phyloP scores from a whole-genome alignment of 2,797 vertebrate genomes.

The Lepilemur septentrionalis region DNA sequence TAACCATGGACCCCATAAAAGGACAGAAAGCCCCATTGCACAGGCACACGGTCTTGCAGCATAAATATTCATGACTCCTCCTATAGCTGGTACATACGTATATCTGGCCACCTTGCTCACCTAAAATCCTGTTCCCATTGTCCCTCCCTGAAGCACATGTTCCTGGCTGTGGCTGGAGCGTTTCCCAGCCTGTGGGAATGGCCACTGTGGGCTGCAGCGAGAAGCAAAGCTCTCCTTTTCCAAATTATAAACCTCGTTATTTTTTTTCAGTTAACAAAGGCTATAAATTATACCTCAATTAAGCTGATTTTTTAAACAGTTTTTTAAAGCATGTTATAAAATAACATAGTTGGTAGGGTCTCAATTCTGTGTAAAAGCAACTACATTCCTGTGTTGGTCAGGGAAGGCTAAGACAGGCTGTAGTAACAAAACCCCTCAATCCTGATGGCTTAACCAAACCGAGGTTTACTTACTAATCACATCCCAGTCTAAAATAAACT shows the following conservation, averaged over 20 bases:
- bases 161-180: neutral
- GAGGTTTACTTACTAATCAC: neutral
- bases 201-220: too few species aligned
- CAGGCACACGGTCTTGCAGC: neutral
- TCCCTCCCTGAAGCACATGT: neutral
- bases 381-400: neutral
- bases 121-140: neutral
- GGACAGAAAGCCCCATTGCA: neutral
- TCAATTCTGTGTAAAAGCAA: neutral
- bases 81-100: neutral
- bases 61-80: neutral
- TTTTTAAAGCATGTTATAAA: neutral
- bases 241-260: neutral
- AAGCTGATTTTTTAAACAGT: neutral
- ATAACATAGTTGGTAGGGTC: neutral
- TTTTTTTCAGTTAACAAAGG: neutral
- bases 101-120: neutral
- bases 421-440: neutral
- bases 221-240: neutral
- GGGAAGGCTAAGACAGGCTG: neutral
- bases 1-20: neutral
- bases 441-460: neutral
- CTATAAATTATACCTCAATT: neutral
- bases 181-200: neutral
- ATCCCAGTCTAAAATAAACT: neutral